These are phyloP conservation scores for Drosophila ananassae DNA, from an alignment of 1,140 invertebrate genomes.

Conservation along the genomic window DNA sequence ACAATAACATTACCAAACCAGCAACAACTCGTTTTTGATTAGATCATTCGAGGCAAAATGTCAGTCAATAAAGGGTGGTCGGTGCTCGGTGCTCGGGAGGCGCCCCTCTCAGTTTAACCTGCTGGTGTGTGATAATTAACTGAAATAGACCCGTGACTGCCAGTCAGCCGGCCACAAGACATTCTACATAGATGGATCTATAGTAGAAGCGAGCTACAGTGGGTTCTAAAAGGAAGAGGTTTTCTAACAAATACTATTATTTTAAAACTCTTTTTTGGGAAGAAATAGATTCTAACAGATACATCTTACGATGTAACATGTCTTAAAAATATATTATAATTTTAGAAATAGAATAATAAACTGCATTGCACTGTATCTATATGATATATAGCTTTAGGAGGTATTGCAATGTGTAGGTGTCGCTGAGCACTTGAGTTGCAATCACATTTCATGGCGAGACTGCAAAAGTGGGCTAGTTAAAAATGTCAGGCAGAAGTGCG, in stretches of 20 bases:
- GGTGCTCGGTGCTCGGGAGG: background rate
- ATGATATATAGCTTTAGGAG: background rate
- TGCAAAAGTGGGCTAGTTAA: conserved; percentile 48
- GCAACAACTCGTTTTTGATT: conserved; percentile 75
- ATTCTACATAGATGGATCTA: conserved; percentile 38
- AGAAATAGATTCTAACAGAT: too few relatives aligned
- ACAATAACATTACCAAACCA: conserved; percentile 33
- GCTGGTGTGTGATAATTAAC: conserved; percentile 74
- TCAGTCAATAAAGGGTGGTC: conserved; percentile 57
- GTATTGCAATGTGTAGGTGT: background rate
- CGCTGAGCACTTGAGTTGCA: conserved; percentile 39
- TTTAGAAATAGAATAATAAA: background rate
- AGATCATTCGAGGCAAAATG: conserved; percentile 76
- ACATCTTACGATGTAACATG: too few relatives aligned
- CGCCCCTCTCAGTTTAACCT: conserved; percentile 33
- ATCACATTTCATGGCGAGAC: conserved; percentile 30
- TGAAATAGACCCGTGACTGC: conserved; percentile 79
- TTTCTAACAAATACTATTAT: too few relatives aligned
- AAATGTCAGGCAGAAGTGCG: conserved; percentile 30
- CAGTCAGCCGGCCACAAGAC: conserved; percentile 49
- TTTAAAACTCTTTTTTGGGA: too few relatives aligned
- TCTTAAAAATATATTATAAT: background rate
- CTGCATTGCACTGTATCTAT: background rate
- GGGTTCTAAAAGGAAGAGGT: background rate
- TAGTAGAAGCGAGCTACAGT: conserved; percentile 29